These are phyloP conservation scores for Hippocampus mohnikei DNA, from an alignment of 2,113 vertebrate genomes.

Conservation along the genomic window DNA sequence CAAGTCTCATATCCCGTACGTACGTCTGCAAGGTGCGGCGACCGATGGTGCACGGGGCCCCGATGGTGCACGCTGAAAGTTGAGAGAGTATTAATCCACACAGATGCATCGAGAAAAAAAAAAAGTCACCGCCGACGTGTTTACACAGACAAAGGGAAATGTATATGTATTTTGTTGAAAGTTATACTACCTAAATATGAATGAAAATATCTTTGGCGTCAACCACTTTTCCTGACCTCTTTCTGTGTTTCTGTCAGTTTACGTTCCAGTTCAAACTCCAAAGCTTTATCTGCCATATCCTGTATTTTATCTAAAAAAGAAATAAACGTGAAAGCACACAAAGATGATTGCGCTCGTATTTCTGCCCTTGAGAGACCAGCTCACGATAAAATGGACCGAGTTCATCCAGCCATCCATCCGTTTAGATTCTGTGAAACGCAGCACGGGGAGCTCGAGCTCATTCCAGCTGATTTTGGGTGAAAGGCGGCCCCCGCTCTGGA, in stretches of 20 bases:
- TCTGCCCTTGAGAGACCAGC: conserved; percentile 61
- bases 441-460: too few relatives aligned
- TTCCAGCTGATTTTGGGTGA: too few relatives aligned
- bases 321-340: conserved; percentile 42
- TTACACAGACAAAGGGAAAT: conserved; percentile 61
- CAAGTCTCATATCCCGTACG: conserved; percentile 62
- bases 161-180: conserved; percentile 52
- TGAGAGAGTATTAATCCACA: conserved; percentile 24
- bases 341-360: conserved; percentile 72
- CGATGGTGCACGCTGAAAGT: conserved; percentile 24
- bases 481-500: too few relatives aligned
- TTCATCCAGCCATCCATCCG: conserved; percentile 29
- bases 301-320: conserved; percentile 54
- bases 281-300: conserved; percentile 58
- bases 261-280: conserved; percentile 45
- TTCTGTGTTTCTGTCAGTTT: conserved; percentile 49
- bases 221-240: conserved; percentile 65
- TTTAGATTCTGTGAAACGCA: background rate
- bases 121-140: conserved; percentile 35
- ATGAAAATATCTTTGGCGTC: conserved; percentile 62
- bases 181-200: conserved; percentile 68
- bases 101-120: conserved; percentile 7
- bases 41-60: conserved; percentile 29
- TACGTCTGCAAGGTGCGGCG: conserved; percentile 36
- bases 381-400: conserved; percentile 72